Evolutionary conservation across 2,888 invertebrate species (phyloP), one percentile per base, ranked within the genome.

Genomic region (Hydriomena furcata): DNA sequence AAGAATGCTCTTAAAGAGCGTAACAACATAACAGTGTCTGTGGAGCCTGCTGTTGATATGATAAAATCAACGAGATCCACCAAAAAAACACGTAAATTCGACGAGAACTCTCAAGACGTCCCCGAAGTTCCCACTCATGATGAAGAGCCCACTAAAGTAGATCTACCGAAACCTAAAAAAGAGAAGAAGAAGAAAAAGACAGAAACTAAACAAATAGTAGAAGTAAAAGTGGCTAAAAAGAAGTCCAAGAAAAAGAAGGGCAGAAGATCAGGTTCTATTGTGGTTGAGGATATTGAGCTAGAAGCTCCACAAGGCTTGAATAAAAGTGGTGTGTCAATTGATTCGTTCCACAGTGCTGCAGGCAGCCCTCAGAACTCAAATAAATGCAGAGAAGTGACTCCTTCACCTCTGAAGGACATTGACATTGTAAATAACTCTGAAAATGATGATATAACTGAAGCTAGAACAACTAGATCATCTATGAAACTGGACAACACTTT

Each of bases 301-400:
- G 45, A 51, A 11, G 38, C 50, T 34, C 61, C 52, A 17, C 50
- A 17, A 21, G 42, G 37, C 10, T 21, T 67, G 2, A 76, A 80
- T 46, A 68, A 61, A 25, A 76, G 72, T 40, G 67, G 66, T 44
- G 60, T 60, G 20, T 84, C 85, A 6, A 40, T 61, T n/a, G 85
- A 86, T 21, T 86, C 87, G 8, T 86, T 80, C 44, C 79, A 86
- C 49, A 87, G 84, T 54, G 86, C 86, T 79, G 78, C 80, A 2
- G 81, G 79, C 76, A 87, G 84, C 66, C 81, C 80, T 7, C n/a
- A 36, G 0, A 52, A 28, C 25, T 25, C 31, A 13, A 37, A 45
- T 27, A 49, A 46, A 10, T 45, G 43, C 44, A 37, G 17, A 8
- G 8, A 25, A 2, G 31, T 10, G 1, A 21, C 7, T 41, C n/a